Base-by-base conservation (phyloP, 2,888 invertebrate species). In the Zhengitettix transpicula region DNA sequence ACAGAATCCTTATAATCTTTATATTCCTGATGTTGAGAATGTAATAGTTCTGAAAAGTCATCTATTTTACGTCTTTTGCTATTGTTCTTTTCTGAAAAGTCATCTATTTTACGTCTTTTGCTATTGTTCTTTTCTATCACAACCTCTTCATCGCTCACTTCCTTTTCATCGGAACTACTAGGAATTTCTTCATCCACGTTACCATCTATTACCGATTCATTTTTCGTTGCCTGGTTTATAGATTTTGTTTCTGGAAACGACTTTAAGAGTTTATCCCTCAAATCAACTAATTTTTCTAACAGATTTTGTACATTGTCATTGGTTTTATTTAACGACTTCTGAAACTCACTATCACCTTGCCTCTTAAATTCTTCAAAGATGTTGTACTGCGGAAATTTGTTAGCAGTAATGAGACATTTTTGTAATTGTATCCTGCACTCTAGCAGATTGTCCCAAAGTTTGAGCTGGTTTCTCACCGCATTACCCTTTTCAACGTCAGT, bases 351-450 rank as follows among this genome's bases (percentile, higher is more conserved):
- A 55, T 76, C 75, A 0, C 74, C 70, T 42, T 65, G 65, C 52
- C 69, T 65, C 62, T 71, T 75, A 44, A 81, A 73, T 56, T 74
- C 67, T 11, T 73, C 68, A 66, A 81, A 81, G 9, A 69, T 70
- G 10, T 82, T 78, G 17, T 74, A 70, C 66, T 86, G 80, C 0
- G 94, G 94, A 73, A 95, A 77, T 69, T 83, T 84, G 72, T 95
- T 95, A 0, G 85, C 81, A 14, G 81, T 79, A 53, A 79, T 74
- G 58, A 93, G 71, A 67, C 87, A 81, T 71, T 92, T 89, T 71
- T 96, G 95, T 40, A 94, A 72, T 69, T 89, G 87, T 66, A 96
- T 95, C 65, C 96, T 79, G 70, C 85, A 78, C 74, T 96, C 93
- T 40, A 96, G 71, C 8, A 96, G 71, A 59, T 80, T 83, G 71